Base-by-base conservation (phyloP, 2,113 vertebrate species). In the Lepisosteus osseus region DNA sequence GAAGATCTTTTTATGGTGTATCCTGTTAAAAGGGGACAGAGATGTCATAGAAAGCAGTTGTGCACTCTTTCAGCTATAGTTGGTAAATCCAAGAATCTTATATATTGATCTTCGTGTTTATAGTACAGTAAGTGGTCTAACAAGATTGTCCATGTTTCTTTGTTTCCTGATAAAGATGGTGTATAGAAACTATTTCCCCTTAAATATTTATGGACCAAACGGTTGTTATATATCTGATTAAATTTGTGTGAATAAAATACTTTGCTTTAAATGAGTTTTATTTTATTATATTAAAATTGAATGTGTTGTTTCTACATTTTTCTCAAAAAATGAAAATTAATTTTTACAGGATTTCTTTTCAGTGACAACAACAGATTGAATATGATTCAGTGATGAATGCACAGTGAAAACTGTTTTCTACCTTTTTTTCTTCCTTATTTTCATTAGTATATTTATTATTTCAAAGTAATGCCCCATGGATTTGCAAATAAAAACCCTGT, bases 171-270 rank as follows among this genome's bases (percentile, higher is more conserved):
- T 93, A 97, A 98, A 97, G 94, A 96, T 96, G 95, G 95, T 99
- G 97, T 99, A 99, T 97, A 99, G 95, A 97, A 96, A 95, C 93
- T 95, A 98, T 99, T 95, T 91, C 97, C 95, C 95, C 92, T 88
- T 97, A 98, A 98, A 98, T 99, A 99, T 99, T 99, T 99, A 99
- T 99, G 97, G 97, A 99, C 97, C 97, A 99, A 98, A 97, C 96
- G 94, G 94, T 99, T 99, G 97, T 99, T 96, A 98, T 95, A 97
- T 98, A 98, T 97, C 95, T 96, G 95, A 99, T 99, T 98, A 96
- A 98, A 98, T 98, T 97, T 99, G 97, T 99, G 97, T 98, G 95
- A 99, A 98, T 97, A 99, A 99, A 95, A 94, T 86, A 91, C 89
- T 95, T 96, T 92, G 97, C 92, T 96, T 97, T 95, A 94, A 95